Evolutionary conservation across 1,140 invertebrate genomes (phyloP), one percentile per base, ranked within the genome.

Genomic region (Tetramorium alpestre): DNA sequence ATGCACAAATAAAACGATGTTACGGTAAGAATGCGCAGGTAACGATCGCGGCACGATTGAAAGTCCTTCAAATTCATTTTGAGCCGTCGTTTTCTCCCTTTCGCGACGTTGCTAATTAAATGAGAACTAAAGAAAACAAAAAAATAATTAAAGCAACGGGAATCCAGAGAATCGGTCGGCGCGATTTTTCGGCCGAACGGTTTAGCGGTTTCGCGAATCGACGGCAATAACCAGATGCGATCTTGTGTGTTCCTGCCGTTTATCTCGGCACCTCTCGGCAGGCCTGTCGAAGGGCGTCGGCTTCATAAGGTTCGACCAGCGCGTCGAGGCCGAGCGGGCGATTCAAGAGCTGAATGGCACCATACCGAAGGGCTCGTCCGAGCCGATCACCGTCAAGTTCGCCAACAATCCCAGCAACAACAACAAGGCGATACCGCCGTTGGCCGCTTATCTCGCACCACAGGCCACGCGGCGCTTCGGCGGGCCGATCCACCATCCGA

Each of bases 351-450:
- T 99, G 91, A 99, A 99, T 95, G 99, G 99, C 86, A 99, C 98
- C 88, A 98, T 99, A 96, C 99, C 98, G 72, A 99, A 98, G 95
- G 98, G 98, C 91, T 98, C 98, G 70, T 98, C 98, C 84, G 99
- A 99, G 95, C 98, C 99, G 54, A 99, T 99, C 91, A 99, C 99
- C 54, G 99, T 99, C 87, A 99, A 99, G 96, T 99, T 99, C 96
- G 99, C 99, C 87, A 99, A 99, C 96, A 99, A 99, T 95, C 98
- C 98, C n/a, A 99, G 98, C 96, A 98, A 98, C 96, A 98, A 98
- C 95, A 97, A 97, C 94, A 98, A 98, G 95, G 98, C 98, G 86
- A 96, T 99, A 94, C 98, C 98, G 91, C 98, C 99, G 49, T 96
- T 99, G 93, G 98, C 98, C 49, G 98, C 99, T 56, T 99, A 99